A percentile compares a stretch with the other conserved stretches of the same genome.
phyloP scores from a whole-genome alignment of 2,888 invertebrate genomes.

The Scaptomyza flava region DNA sequence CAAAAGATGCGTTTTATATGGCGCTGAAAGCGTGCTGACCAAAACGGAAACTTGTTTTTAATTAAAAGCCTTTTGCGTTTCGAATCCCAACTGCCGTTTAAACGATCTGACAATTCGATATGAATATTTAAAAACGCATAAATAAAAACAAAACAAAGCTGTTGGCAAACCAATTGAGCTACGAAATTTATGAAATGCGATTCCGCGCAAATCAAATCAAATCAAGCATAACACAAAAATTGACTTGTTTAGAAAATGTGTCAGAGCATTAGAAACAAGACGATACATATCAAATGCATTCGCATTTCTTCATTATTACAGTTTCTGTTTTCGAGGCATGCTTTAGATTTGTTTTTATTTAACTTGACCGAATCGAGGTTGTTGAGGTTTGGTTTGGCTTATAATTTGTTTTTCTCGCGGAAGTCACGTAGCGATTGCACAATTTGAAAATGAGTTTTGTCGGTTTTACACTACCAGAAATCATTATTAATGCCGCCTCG shows the following conservation, averaged over 20 bases:
- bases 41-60: constrained; percentile 70
- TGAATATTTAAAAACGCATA: constrained; percentile 73
- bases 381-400: constrained; percentile 2
- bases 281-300: constrained; percentile 1
- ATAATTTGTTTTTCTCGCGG: constrained; percentile 58
- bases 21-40: constrained; percentile 33
- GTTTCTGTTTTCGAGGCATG: constrained; percentile 6
- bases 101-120: constrained; percentile 62
- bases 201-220: constrained; percentile 17
- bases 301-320: constrained; percentile 12
- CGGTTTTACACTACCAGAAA: constrained; percentile 73
- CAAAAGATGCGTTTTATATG: constrained; percentile 47
- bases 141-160: constrained; percentile 55
- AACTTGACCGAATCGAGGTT: constrained; percentile 19
- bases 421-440: constrained; percentile 76
- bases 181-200: constrained; percentile 44
- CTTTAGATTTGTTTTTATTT: constrained; percentile 16
- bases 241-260: constrained; percentile 5
- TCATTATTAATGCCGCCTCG: constrained; percentile 56
- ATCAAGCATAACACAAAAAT: constrained; percentile 8
- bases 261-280: constrained; percentile 6
- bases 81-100: constrained; percentile 53
- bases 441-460: constrained; percentile 79
- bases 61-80: constrained; percentile 60
- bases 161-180: constrained; percentile 36